Evolutionary conservation across 2,797 vertebrate species (phyloP).

Genomic region (Ficedula albicollis): DNA sequence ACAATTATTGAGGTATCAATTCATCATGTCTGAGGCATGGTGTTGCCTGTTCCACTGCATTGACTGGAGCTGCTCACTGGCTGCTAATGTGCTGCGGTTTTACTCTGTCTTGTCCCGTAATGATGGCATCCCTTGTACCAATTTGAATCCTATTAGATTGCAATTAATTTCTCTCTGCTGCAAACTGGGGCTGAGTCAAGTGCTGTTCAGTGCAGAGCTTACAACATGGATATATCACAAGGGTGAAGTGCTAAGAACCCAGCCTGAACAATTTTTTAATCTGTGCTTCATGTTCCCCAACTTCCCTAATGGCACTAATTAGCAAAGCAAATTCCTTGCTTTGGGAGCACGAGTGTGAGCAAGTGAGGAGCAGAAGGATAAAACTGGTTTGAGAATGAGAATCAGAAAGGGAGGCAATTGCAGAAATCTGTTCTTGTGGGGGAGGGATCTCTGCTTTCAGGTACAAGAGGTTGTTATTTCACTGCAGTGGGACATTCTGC

Average conservation of each 20-base stretch:
- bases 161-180: constrained; percentile 65
- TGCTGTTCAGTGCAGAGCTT: constrained; percentile 19
- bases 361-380: not conserved
- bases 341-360: not conserved
- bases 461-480: not conserved
- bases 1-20: constrained; percentile 63
- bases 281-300: constrained; percentile 18
- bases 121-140: constrained; percentile 68
- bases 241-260: constrained; percentile 18
- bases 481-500: not conserved
- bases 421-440: not conserved
- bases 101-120: constrained; percentile 66
- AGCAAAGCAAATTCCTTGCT: constrained; percentile 50
- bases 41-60: constrained; percentile 58
- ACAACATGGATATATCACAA: not conserved
- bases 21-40: constrained; percentile 50
- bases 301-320: constrained; percentile 45
- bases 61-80: constrained; percentile 62
- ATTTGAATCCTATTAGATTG: constrained; percentile 69
- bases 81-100: constrained; percentile 55
- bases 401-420: not conserved
- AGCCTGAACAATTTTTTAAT: constrained; percentile 29
- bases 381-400: not conserved
- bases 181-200: constrained; percentile 46
- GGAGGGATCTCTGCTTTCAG: not conserved